Evolutionary conservation across 92 coral and sea anemone genomes (phyloP).

Genomic region (Porites divaricata): DNA sequence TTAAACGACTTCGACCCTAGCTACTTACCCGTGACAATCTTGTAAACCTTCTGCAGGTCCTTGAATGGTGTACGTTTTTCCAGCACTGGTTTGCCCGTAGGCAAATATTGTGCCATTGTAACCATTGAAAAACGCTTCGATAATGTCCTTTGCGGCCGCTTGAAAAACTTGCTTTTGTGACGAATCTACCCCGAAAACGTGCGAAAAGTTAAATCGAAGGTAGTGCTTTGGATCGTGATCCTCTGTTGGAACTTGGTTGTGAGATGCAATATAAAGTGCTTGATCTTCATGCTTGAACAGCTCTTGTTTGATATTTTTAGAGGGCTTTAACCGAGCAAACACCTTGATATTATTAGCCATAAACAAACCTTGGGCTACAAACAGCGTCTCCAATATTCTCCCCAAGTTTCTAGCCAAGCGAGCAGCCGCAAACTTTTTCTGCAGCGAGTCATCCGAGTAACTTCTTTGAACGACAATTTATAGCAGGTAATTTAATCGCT

Average conservation of each 20-base stretch:
- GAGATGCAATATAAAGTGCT: constrained; percentile 34
- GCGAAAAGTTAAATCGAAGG: constrained; percentile 29
- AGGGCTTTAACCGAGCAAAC: constrained; percentile 65
- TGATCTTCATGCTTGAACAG: constrained; percentile 47
- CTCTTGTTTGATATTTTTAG: constrained; percentile 29
- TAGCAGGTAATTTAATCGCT: constrained; percentile 20
- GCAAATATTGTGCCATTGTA: constrained; percentile 78
- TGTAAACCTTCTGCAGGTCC: constrained; percentile 36
- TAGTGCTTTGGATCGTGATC: not conserved
- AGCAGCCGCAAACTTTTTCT: not conserved
- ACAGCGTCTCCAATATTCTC: not conserved
- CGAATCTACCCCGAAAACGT: constrained; percentile 49
- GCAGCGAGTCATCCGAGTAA: not conserved
- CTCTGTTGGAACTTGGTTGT: constrained; percentile 8
- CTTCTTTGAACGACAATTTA: constrained; percentile 37
- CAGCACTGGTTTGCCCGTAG: constrained; percentile 74
- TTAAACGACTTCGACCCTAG: too few relatives aligned
- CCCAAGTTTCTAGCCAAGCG: constrained; percentile 8
- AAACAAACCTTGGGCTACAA: constrained; percentile 25
- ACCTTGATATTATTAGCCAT: constrained; percentile 82
- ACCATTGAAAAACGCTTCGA: constrained; percentile 58
- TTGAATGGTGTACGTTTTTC: constrained; percentile 72
- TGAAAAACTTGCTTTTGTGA: constrained; percentile 60
- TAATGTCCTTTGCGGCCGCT: constrained; percentile 55
- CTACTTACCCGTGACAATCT: not conserved